phyloP scores from a whole-genome alignment of 2,888 invertebrate genomes.

The Drosophila peninsularis region DNA sequence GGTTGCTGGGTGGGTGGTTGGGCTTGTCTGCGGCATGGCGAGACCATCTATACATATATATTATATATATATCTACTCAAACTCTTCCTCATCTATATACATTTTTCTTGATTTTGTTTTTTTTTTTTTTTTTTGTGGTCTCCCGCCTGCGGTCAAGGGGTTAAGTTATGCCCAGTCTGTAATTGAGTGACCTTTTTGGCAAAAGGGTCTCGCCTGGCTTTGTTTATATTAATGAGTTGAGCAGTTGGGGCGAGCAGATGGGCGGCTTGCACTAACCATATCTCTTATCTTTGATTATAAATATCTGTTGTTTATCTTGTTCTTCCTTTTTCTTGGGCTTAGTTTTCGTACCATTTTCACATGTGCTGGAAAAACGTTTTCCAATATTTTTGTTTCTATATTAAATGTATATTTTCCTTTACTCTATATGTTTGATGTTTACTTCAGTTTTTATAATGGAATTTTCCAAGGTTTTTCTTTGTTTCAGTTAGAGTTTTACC shows the following conservation, averaged over 20 bases:
- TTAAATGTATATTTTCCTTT: background rate
- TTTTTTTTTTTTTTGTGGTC: constrained; percentile 23
- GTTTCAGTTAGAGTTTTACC: no score
- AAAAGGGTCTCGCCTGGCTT: constrained; percentile 29
- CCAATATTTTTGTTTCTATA: background rate
- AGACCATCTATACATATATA: constrained; percentile 33
- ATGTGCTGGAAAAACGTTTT: constrained; percentile 2
- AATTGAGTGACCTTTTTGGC: constrained; percentile 62
- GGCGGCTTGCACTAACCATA: constrained; percentile 16
- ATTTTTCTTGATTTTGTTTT: constrained; percentile 4
- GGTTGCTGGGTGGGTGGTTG: constrained; percentile 25
- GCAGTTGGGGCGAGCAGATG: background rate
- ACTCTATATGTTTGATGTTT: background rate
- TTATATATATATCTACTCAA: background rate
- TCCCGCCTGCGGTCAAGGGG: constrained; percentile 32
- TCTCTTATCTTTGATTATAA: constrained; percentile 30
- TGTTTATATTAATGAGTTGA: constrained; percentile 50
- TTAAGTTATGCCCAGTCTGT: constrained; percentile 50
- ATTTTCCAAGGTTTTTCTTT: background rate
- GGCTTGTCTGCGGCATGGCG: constrained; percentile 47
- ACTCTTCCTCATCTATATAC: background rate
- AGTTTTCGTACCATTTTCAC: constrained; percentile 1
- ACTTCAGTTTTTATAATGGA: background rate
- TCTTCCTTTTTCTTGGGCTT: background rate
- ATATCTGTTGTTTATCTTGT: constrained; percentile 11